A percentile compares a stretch with the other conserved stretches of the same genome.
Evolutionary conservation across 2,888 invertebrate species (phyloP).

Genomic region (Calliscelio sp.): DNA sequence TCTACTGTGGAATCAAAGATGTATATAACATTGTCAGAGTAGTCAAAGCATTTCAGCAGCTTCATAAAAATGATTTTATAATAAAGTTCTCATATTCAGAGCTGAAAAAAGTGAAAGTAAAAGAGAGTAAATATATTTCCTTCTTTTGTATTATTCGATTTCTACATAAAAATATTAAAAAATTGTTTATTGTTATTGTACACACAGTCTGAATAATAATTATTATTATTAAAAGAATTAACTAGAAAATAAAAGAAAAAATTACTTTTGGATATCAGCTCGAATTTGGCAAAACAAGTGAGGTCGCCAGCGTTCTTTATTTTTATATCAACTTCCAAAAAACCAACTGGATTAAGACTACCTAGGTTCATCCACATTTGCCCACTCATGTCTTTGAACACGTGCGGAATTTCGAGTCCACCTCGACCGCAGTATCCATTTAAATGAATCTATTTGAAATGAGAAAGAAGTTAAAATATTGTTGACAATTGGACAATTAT

Average conservation of each 20-base stretch:
- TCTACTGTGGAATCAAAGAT: slow-evolving; percentile 86
- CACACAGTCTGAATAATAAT: too few species aligned
- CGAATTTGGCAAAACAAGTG: slow-evolving; percentile 86
- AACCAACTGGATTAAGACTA: slow-evolving; percentile 86
- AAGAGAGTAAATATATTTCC: too few species aligned
- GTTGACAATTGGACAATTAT: too few species aligned
- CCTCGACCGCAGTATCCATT: slow-evolving; percentile 89
- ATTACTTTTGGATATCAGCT: slow-evolving; percentile 82
- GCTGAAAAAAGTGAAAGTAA: too few species aligned
- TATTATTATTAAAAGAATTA: too few species aligned
- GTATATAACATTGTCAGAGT: slow-evolving; percentile 81
- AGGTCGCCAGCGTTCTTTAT: slow-evolving; percentile 88
- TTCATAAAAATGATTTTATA: slow-evolving; percentile 76
- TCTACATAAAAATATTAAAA: too few species aligned
- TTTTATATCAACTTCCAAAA: slow-evolving; percentile 86
- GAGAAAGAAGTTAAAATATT: too few species aligned
- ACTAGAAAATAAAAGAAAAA: background rate
- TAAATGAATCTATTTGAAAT: slow-evolving; percentile 86
- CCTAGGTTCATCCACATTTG: slow-evolving; percentile 88
- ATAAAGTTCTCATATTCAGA: too few species aligned
- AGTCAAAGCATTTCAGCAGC: slow-evolving; percentile 74
- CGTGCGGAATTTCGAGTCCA: slow-evolving; percentile 86
- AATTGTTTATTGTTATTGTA: too few species aligned
- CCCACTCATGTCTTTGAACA: slow-evolving; percentile 87
- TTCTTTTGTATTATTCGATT: too few species aligned